A percentile compares a stretch with the other conserved stretches of the same genome.
Evolutionary conservation across 2,113 vertebrate genomes (phyloP).

Genomic region (Rhinolophus ferrumequinum): DNA sequence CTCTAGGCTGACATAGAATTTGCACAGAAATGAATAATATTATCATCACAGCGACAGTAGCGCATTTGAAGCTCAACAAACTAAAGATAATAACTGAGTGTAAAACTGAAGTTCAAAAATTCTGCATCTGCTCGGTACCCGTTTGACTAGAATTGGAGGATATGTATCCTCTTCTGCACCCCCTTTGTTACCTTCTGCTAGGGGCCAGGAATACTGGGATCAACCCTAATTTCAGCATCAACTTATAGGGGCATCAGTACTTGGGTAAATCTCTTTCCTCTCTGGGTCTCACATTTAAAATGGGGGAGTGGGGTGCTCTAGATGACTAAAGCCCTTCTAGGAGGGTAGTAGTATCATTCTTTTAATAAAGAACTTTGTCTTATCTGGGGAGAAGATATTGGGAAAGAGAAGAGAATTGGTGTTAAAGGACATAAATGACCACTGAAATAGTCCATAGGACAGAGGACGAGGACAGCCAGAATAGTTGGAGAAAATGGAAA

Average conservation of each 20-base stretch:
- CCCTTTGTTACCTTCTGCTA: neutral
- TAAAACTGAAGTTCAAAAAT: slow-evolving; percentile 16
- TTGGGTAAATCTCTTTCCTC: neutral
- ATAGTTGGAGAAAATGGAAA: neutral
- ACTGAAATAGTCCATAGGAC: neutral
- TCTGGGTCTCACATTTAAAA: neutral
- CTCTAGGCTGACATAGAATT: slow-evolving; percentile 26
- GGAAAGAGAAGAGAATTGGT: neutral
- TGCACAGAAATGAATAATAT: slow-evolving; percentile 2
- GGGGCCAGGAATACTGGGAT: neutral
- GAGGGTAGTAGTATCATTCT: neutral
- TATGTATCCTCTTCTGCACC: neutral
- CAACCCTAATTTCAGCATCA: neutral
- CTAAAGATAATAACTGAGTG: neutral
- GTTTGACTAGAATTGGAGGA: neutral
- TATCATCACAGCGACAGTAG: neutral
- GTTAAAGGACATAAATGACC: neutral
- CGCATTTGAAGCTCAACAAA: slow-evolving; percentile 44
- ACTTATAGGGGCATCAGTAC: neutral
- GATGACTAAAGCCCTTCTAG: neutral
- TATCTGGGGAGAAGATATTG: neutral
- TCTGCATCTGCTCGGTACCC: neutral
- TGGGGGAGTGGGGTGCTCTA: neutral
- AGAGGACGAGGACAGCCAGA: neutral
- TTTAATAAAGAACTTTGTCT: neutral